Evolutionary conservation across 2,113 vertebrate genomes (phyloP), one percentile per base, ranked within the genome.

Genomic region (Sterna hirundo): DNA sequence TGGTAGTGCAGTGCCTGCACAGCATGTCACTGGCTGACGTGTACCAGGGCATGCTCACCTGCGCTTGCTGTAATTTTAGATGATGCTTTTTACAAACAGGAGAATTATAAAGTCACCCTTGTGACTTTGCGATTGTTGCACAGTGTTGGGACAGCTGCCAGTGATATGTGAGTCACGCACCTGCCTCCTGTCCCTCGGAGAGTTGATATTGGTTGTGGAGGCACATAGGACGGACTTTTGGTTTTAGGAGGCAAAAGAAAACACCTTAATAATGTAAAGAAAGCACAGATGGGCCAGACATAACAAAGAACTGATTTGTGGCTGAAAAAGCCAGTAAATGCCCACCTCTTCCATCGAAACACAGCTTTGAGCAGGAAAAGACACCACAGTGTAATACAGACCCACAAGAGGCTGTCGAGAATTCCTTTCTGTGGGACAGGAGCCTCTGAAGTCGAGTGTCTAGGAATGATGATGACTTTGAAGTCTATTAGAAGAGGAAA

Each of bases 21-120:
- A 1, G 10, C 6, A 1, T 22, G 15, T 38, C 3, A 3, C 61
- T 69, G 47, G 44, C 64, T 42, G 75, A 15, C 32, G 26, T 3
- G 0, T 8, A 1, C 23, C 8, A 1, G 19, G 21, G 5, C 38
- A 13, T 5, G 4, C 16, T 79, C 49, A 58, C 21, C 20, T 47
- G 23, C 1, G 1, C 26, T 51, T 27, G 19, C 34, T 74, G 46
- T 52, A 19, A 36, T 58, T 77, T 66, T 44, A 77, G 62, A 22
- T 13, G 7, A 3, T 22, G 26, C 3, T 86, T 60, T 86, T 72
- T 30, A 17, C 34, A 14, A 90, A 22, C 14, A 20, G 47, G 34
- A 83, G 21, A 55, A 40, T 75, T 54, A 12, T 5, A 58, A 84
- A 65, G 32, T 62, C 12, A 3, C 12, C 13, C 42, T 70, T 0